Base-by-base conservation (phyloP, 2,888 invertebrate species). In the Galerucella nymphaeae region DNA sequence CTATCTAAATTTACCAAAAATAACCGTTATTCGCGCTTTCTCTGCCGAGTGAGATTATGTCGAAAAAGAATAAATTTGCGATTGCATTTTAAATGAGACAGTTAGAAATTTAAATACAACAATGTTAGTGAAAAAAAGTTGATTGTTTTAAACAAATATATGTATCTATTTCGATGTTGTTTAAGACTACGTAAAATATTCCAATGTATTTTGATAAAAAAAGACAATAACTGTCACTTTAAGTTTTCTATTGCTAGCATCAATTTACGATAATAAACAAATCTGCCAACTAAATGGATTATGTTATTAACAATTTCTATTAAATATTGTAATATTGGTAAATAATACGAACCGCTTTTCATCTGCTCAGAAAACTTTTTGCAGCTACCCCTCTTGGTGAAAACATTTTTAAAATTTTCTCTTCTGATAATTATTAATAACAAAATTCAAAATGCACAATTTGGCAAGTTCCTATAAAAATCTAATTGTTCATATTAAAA, bases 151-250 rank as follows among this genome's bases (percentile, higher is more conserved):
- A 48, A 48, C 8, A 48, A 48, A 48, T n/a, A 48, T 48, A 48
- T 14, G 13, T 45, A 66, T 41, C 2, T 5, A 30, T 30, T 30
- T 30, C 30, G 6, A 8, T 30, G 30, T 30, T 30, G 30, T 30
- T 30, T 30, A 30, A 30, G 30, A 30, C 30, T 30, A 8, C 30
- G 30, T 0, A 30, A 8, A 30, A 30, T 13, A 63, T 72, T 77
- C 74, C 73, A 73, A 74, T 77, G 74, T 73, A 77, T 73, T 75
- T 77, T 75, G 72, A 71, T 61, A 30, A 67, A 69, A 75, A 72
- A 30, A 30, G 77, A 77, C 77, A 77, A 77, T 77, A 77, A 77
- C 70, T 70, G 73, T 71, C 69, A 69, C 70, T 74, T 45, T 64
- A 18, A 23, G 23, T 64, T 41, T 18, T 48, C 18, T 74, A 23